Base-by-base conservation (phyloP, 2,797 vertebrate genomes). In the Nothura maculosa region DNA sequence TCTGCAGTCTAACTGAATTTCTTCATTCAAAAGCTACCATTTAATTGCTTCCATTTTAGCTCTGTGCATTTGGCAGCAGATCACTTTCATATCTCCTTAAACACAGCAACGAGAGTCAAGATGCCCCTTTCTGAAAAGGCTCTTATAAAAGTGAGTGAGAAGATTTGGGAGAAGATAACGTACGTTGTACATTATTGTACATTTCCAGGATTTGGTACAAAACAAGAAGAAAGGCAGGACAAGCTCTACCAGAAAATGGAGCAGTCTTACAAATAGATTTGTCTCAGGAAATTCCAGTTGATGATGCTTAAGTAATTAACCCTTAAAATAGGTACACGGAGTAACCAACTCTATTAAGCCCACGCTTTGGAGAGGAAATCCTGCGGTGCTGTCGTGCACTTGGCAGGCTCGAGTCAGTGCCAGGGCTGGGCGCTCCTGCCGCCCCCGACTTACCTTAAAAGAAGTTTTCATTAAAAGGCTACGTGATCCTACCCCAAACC, bases 21-120 rank as follows among this genome's bases (percentile, higher is more conserved):
- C 61, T 28, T 36, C 11, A 67, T 7, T 84, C 75, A 36, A 14
- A 48, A 88, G 85, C 19, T 68, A 43, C 70, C 73, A 66, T 66
- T 94, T 89, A 70, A 78, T 74, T 61, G 62, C 83, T 96, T 85
- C 79, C 73, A 85, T 75, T 62, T 55, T 82, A 93, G 92, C 68
- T 93, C 62, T 55, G 54, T 0, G 0, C 15, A 69, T 36, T 69
- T 87, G 84, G 86, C 73, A 83, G 54, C 11, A 68, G 32, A 87
- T 75, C 64, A 34, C n/a, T 89, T 75, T 36, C 10, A n/a, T 7
- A 85, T 79, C 24, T 75, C 45, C 62, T 87, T 82, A 94, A 90
- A 74, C 57, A 82, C 61, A 87, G 61, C 4, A n/a, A 28, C 68
- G 89, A 82, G 73, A 87, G 47, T 8, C 32, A 38, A 58, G 38